Evolutionary conservation across 2,888 invertebrate species (phyloP).

Genomic region (Ennomos erosarius): DNA sequence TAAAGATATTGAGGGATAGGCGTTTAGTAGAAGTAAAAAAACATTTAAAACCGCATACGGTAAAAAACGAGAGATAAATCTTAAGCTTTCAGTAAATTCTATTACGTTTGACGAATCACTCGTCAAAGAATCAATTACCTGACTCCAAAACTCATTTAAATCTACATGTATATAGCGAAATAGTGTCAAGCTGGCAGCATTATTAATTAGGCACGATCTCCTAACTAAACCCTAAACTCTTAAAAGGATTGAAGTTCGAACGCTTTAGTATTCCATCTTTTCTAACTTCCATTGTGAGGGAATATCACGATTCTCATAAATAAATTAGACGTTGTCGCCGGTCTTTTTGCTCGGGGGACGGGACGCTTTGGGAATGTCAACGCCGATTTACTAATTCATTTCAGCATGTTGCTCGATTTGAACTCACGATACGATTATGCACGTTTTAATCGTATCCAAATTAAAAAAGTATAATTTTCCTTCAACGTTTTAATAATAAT

Average conservation of each 20-base stretch:
- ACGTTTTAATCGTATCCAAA: too few species aligned
- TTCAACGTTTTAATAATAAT: too few species aligned
- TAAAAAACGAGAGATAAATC: too few species aligned
- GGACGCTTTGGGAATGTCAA: slow-evolving; percentile 74
- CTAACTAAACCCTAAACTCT: too few species aligned
- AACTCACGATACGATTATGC: slow-evolving; percentile 48
- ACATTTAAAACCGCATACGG: too few species aligned
- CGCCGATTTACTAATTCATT: slow-evolving; percentile 80
- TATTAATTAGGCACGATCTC: slow-evolving; percentile 50
- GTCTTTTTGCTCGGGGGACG: slow-evolving; percentile 69
- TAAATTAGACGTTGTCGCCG: slow-evolving; percentile 72
- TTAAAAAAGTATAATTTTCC: too few species aligned
- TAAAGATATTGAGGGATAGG: too few species aligned
- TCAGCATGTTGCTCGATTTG: slow-evolving; percentile 62
- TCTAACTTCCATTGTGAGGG: slow-evolving; percentile 63
- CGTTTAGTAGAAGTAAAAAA: too few species aligned
- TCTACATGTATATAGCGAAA: neutral
- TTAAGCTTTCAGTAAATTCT: too few species aligned
- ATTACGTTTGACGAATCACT: too few species aligned
- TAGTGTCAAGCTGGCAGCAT: slow-evolving; percentile 7
- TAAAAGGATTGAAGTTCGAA: slow-evolving; percentile 54
- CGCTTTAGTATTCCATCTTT: slow-evolving; percentile 57
- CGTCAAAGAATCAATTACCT: too few species aligned
- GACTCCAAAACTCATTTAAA: too few species aligned
- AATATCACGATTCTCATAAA: slow-evolving; percentile 74